Conservation (phyloP, 2,113 vertebrate species). For the Mobula hypostoma region DNA sequence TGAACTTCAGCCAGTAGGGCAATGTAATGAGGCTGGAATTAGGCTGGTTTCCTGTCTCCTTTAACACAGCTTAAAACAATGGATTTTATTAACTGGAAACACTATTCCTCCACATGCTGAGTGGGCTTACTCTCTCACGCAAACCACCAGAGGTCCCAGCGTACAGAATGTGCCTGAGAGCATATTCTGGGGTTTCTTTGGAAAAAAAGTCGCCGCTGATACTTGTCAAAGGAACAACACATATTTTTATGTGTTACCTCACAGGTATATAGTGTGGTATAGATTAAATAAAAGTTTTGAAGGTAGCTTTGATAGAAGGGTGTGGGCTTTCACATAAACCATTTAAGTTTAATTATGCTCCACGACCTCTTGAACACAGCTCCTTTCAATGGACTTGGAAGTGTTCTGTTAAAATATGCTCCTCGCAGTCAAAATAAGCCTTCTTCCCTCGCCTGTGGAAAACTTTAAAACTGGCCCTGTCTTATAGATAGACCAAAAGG, state of each 20-base stretch:
- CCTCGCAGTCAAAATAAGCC: too few relatives aligned
- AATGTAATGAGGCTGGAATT: constrained; percentile 54
- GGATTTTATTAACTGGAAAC: constrained; percentile 52
- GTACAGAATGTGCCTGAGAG: not conserved
- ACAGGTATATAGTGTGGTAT: not conserved
- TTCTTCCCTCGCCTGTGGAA: not conserved
- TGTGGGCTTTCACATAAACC: not conserved
- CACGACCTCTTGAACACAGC: not conserved
- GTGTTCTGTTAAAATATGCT: not conserved
- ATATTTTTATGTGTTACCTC: not conserved
- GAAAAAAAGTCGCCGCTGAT: not conserved
- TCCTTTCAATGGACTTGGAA: not conserved
- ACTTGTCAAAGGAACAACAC: not conserved
- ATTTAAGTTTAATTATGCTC: not conserved
- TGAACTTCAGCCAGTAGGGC: constrained; percentile 48
- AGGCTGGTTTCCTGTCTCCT: constrained; percentile 52
- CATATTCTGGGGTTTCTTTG: not conserved
- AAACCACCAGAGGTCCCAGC: constrained; percentile 28
- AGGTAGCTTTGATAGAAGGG: not conserved
- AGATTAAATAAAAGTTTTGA: not conserved
- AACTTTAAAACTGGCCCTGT: not conserved
- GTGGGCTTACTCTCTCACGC: constrained; percentile 45
- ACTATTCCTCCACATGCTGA: constrained; percentile 50
- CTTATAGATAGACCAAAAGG: not conserved
- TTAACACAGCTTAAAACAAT: constrained; percentile 48